Conservation (phyloP, 2,888 invertebrate genomes). For the Oscheius sp. region DNA sequence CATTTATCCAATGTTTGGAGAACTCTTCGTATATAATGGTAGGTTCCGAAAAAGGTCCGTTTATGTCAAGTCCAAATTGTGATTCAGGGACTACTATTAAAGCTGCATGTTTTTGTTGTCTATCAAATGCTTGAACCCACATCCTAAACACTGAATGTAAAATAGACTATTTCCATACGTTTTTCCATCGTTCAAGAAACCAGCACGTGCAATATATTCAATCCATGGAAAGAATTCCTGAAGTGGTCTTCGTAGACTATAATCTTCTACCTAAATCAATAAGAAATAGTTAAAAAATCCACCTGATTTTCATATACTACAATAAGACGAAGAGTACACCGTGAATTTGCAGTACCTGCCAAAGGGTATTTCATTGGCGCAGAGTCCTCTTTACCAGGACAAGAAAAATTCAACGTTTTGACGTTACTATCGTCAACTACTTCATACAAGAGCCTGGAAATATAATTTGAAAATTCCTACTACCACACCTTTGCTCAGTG, state of each 20-base stretch:
- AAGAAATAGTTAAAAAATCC: neutral
- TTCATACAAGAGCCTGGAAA: constrained; percentile 74
- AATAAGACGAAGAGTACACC: constrained; percentile 45
- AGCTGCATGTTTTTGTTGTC: constrained; percentile 48
- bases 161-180: constrained; percentile 77
- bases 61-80: constrained; percentile 30
- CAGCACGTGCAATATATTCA: constrained; percentile 92
- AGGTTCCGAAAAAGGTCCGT: constrained; percentile 21
- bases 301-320: constrained; percentile 36
- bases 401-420: constrained; percentile 80
- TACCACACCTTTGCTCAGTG: constrained; percentile 65
- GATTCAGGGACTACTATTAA: constrained; percentile 48
- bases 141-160: constrained; percentile 42
- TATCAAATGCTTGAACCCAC: constrained; percentile 54
- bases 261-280: constrained; percentile 37
- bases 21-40: constrained; percentile 46
- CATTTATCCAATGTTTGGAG: constrained; percentile 52
- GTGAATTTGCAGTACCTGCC: constrained; percentile 57
- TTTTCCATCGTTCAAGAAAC: constrained; percentile 91
- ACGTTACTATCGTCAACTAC: constrained; percentile 81
- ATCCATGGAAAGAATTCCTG: constrained; percentile 83
- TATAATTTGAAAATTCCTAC: neutral
- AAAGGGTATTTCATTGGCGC: constrained; percentile 58
- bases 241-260: constrained; percentile 41
- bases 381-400: constrained; percentile 49